Percentiles rank a stretch among this genome's conserved stretches.
Evolutionary conservation across 2,113 vertebrate species (phyloP).

Genomic region (Clarias gariepinus): DNA sequence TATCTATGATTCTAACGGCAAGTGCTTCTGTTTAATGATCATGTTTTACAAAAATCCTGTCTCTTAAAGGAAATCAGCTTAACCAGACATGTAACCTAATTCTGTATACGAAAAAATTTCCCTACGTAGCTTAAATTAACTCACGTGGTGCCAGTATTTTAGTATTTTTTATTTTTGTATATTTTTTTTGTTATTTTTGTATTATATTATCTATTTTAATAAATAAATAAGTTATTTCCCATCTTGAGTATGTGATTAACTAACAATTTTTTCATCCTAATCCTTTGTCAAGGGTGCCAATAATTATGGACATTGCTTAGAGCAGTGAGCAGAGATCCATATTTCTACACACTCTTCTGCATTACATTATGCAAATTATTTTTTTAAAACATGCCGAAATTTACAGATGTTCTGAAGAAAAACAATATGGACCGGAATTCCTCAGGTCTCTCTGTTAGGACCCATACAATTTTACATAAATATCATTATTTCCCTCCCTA

Average conservation of each 20-base stretch:
- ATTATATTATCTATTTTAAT: not conserved
- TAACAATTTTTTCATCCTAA: not conserved
- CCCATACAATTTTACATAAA: too few species aligned
- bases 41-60: not conserved
- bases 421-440: not conserved
- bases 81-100: not conserved
- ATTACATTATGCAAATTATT: not conserved
- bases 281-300: not conserved
- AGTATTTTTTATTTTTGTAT: too few species aligned
- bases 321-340: not conserved
- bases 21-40: not conserved
- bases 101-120: not conserved
- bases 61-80: not conserved
- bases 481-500: too few species aligned
- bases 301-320: not conserved
- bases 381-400: not conserved
- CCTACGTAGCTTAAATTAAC: not conserved
- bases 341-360: not conserved
- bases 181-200: not conserved
- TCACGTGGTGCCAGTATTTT: not conserved
- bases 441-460: not conserved
- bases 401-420: not conserved
- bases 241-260: not conserved
- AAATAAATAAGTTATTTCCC: too few species aligned
- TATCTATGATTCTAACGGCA: not conserved